Base-by-base conservation (phyloP, 2,888 invertebrate species). In the Synanthedon myopaeformis region DNA sequence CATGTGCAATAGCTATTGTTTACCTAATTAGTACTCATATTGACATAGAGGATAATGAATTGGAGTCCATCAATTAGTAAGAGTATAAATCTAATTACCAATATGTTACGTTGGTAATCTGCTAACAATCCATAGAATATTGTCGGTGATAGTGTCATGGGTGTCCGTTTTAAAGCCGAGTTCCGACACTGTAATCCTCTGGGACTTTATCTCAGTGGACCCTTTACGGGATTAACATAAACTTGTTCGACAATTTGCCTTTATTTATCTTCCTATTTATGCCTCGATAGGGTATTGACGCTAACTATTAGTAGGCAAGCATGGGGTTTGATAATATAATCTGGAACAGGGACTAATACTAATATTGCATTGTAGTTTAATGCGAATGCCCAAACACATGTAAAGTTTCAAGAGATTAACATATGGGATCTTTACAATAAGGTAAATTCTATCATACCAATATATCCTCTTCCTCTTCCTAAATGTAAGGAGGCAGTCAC, bases 171-270 rank as follows among this genome's bases (percentile, higher is more conserved):
- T 76, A 75, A 35, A 81, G 73, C 78, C 75, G 67, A 75, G 72
- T 74, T 74, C 69, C 75, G 78, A 76, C 76, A 73, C 66, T 73
- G 68, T 80, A 80, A 80, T 78, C 79, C 77, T 67, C 55, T 54
- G 64, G 68, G 74, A 78, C 69, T 76, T 78, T 78, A 77, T 78
- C 79, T 72, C 70, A 62, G 68, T 65, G 73, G 76, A 80, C 82
- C 82, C 80, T 83, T 82, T 79, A 77, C 63, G 72, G 77, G 77
- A 79, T 83, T 83, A 82, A 74, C 76, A 76, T 76, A 74, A 74
- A 78, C 72, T 78, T 78, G 76, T 72, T 69, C 68, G 73, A 70
- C 75, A 70, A 79, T 76, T 78, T 74, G 74, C 78, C 73, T 76
- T 70, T 74, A 75, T 79, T 77, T 77, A 73, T 77, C 72, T 78